A percentile compares a stretch with the other conserved stretches of the same genome.
phyloP scores from a whole-genome alignment of 2,888 invertebrate species.

The Cyclophora albipunctata region DNA sequence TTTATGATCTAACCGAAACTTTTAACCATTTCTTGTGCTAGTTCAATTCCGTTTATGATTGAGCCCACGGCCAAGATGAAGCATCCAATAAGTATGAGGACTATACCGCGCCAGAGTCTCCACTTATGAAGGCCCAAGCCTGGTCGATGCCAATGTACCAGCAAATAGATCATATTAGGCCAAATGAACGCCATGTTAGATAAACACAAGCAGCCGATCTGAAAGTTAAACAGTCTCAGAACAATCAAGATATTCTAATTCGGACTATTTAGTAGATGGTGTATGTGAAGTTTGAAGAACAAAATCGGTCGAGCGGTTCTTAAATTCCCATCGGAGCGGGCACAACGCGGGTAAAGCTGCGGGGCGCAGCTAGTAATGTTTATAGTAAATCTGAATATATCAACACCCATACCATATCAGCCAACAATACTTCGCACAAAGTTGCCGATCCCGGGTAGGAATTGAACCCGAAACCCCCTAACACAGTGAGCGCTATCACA shows the following conservation, averaged over 20 bases:
- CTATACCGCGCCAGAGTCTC: slow-evolving; percentile 27
- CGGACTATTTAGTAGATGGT: too few species aligned
- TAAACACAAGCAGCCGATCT: slow-evolving; percentile 44
- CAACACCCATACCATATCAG: too few species aligned
- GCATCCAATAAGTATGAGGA: slow-evolving; percentile 23
- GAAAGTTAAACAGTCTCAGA: slow-evolving; percentile 15
- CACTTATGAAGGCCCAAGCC: slow-evolving; percentile 35
- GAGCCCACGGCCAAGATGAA: slow-evolving; percentile 32
- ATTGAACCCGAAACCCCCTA: too few species aligned
- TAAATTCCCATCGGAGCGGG: too few species aligned
- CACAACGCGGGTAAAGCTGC: too few species aligned
- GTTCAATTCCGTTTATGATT: slow-evolving; percentile 26
- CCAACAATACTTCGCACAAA: too few species aligned
- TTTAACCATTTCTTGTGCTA: slow-evolving; percentile 20
- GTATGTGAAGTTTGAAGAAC: too few species aligned
- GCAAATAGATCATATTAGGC: slow-evolving; percentile 32
- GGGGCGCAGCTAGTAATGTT: not conserved
- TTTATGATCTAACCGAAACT: not conserved
- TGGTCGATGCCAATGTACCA: slow-evolving; percentile 37
- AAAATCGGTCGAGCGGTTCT: too few species aligned
- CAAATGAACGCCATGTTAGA: slow-evolving; percentile 49
- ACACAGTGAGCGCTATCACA: too few species aligned
- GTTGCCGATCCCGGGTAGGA: too few species aligned
- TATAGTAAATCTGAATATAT: too few species aligned
- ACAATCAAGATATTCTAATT: too few species aligned